Conservation (phyloP, 2,888 invertebrate genomes). For the Noctua janthina region DNA sequence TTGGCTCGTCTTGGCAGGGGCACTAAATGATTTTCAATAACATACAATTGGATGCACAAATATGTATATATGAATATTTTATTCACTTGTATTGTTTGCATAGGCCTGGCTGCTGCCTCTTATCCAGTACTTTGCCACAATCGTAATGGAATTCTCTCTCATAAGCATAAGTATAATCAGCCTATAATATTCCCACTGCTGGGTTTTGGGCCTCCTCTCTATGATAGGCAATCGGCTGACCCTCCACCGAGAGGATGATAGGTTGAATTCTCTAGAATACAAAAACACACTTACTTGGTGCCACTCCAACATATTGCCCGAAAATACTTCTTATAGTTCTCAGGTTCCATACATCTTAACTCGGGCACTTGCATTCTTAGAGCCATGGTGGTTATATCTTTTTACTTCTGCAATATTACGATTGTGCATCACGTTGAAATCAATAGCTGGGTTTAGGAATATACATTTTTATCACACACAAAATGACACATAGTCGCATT, state of each 20-base stretch:
- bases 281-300: slow-evolving; percentile 75
- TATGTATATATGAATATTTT: no score
- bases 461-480: neutral
- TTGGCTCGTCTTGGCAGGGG: no score
- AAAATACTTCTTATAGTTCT: slow-evolving; percentile 85
- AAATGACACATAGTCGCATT: slow-evolving; percentile 25
- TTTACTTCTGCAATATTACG: slow-evolving; percentile 69
- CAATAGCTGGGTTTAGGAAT: slow-evolving; percentile 14
- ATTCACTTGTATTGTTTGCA: no score
- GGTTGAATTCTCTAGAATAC: neutral
- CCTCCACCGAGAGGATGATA: neutral
- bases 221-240: neutral
- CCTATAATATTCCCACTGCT: neutral
- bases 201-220: neutral
- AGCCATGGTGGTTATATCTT: slow-evolving; percentile 71
- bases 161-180: neutral
- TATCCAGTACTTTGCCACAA: neutral
- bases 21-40: no score
- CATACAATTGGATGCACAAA: no score
- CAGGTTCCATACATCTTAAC: slow-evolving; percentile 86
- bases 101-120: neutral
- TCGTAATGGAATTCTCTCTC: neutral
- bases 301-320: slow-evolving; percentile 85
- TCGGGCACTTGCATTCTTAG: slow-evolving; percentile 80
- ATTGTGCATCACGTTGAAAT: slow-evolving; percentile 50